Conservation (phyloP, 2,113 vertebrate species). For the Oncorhynchus kisutch region DNA sequence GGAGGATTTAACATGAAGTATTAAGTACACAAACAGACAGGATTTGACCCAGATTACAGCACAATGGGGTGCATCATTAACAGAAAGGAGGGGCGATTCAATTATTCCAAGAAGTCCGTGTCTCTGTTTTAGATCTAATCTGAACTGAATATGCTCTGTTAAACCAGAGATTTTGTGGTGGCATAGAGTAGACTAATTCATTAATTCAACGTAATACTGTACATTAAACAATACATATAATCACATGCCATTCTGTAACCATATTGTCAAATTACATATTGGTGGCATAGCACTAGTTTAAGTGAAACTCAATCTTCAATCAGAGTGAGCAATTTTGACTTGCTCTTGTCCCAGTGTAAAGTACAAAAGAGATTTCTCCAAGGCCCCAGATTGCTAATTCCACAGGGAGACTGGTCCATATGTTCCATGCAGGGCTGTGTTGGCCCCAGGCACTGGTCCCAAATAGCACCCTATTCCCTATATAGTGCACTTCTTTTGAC, state of each 20-base stretch:
- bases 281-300: neutral
- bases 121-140: neutral
- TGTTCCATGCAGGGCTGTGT: slow-evolving; percentile 7
- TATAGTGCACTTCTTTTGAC: slow-evolving; percentile 17
- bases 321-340: slow-evolving; percentile 25
- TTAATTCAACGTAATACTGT: neutral
- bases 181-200: neutral
- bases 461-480: neutral
- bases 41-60: neutral
- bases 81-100: neutral
- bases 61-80: neutral
- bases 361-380: slow-evolving; percentile 16
- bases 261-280: slow-evolving; percentile 8
- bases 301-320: slow-evolving; percentile 16
- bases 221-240: neutral
- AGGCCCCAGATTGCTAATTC: slow-evolving; percentile 24
- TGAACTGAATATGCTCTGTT: neutral
- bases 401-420: slow-evolving; percentile 26
- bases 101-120: neutral
- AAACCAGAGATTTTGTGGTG: neutral
- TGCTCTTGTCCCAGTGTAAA: neutral
- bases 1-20: neutral
- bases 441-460: slow-evolving; percentile 5
- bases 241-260: neutral
- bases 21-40: neutral